Conservation (phyloP, 2,797 vertebrate species). For the Coccyzus lansbergi region DNA sequence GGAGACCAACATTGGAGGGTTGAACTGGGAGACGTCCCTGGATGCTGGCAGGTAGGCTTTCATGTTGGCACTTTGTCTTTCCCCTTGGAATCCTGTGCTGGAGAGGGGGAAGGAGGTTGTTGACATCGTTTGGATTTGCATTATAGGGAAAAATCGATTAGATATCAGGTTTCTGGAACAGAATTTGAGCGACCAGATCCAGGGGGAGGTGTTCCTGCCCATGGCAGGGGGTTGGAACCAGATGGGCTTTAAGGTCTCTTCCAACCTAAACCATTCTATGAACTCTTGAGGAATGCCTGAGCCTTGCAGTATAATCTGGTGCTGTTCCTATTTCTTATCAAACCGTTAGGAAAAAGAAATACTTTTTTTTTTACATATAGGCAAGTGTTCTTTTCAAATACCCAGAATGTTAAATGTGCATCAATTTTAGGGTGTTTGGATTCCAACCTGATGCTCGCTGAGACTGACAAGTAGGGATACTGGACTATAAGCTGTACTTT, state of each 20-base stretch:
- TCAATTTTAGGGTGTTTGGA: background rate
- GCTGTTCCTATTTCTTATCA: background rate
- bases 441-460: background rate
- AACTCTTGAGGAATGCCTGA: background rate
- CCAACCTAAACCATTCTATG: too few species aligned
- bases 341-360: rapidly evolving
- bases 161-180: rapidly evolving
- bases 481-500: background rate
- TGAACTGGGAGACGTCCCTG: conserved; percentile 94
- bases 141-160: background rate
- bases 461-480: background rate
- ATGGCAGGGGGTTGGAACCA: too few species aligned
- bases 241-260: too few species aligned
- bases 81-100: background rate
- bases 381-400: background rate
- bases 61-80: background rate
- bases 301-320: background rate
- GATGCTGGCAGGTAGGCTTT: conserved; percentile 89
- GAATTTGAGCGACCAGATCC: too few species aligned
- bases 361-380: too few species aligned
- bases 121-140: rapidly evolving
- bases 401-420: rapidly evolving
- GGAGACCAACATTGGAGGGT: conserved; percentile 91
- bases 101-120: background rate
- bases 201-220: too few species aligned